phyloP scores from a whole-genome alignment of 2,888 invertebrate species.

The Machimus atricapillus region DNA sequence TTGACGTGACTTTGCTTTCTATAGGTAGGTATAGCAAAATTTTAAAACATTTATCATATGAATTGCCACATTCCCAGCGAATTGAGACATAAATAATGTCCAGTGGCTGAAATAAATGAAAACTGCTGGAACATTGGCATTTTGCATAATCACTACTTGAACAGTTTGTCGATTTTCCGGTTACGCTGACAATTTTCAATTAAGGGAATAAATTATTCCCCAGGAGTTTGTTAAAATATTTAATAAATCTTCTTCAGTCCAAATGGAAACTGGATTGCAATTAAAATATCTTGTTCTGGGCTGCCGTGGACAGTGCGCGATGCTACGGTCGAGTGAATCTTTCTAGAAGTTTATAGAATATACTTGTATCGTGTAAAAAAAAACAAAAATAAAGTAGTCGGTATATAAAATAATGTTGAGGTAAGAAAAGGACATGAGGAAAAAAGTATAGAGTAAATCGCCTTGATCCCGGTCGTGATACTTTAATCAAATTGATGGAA shows the following conservation, averaged over 20 bases:
- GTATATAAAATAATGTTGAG: background rate
- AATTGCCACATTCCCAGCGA: background rate
- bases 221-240: background rate
- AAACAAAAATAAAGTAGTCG: too few relatives aligned
- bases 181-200: background rate
- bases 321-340: background rate
- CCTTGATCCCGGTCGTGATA: background rate
- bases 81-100: background rate
- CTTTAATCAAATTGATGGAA: conserved; percentile 1
- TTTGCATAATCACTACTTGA: background rate
- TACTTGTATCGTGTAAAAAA: background rate
- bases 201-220: conserved; percentile 5
- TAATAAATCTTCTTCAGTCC: background rate
- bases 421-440: background rate
- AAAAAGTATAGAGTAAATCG: background rate
- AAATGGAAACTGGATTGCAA: conserved; percentile 21
- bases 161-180: background rate
- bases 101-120: background rate
- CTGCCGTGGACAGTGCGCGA: background rate
- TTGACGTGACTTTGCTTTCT: background rate
- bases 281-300: conserved; percentile 16
- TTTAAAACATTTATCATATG: background rate
- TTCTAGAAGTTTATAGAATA: background rate
- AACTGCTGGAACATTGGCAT: background rate
- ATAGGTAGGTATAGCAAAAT: background rate